Conservation (phyloP, 2,797 vertebrate species). For the Smutsia temminckii region DNA sequence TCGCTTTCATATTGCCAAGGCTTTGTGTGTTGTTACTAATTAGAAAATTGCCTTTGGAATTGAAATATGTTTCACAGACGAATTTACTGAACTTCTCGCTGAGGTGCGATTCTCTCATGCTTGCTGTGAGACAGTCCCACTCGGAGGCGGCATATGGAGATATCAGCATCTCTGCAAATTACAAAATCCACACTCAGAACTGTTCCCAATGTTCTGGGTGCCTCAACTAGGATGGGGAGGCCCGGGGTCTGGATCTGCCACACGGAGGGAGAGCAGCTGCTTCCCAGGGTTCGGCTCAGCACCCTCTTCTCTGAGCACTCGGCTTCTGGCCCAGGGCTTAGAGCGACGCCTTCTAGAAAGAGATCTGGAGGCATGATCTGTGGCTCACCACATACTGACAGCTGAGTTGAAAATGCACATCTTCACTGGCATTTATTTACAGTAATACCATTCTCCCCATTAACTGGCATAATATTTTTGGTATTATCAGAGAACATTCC, state of each 20-base stretch:
- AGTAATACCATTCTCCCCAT: not conserved
- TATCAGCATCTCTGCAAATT: not conserved
- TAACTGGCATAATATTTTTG: not conserved
- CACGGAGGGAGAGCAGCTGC: not conserved
- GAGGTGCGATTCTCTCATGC: not conserved
- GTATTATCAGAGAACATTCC: not conserved
- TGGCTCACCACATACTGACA: not conserved
- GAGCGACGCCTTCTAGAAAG: not conserved
- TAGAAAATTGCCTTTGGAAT: slow-evolving; percentile 71
- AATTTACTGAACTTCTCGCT: slow-evolving; percentile 35
- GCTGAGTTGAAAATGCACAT: not conserved
- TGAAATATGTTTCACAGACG: slow-evolving; percentile 70
- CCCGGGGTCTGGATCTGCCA: not conserved
- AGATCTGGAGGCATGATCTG: not conserved
- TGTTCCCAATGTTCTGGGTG: not conserved
- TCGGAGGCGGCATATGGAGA: slow-evolving; percentile 25
- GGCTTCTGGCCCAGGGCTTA: not conserved
- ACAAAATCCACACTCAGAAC: not conserved
- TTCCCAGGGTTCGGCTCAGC: not conserved
- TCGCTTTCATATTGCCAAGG: slow-evolving; percentile 36
- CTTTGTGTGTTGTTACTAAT: slow-evolving; percentile 63
- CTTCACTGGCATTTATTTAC: not conserved
- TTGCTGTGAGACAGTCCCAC: slow-evolving; percentile 25
- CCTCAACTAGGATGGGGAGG: fast-evolving
- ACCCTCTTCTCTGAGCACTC: not conserved